These are phyloP conservation scores for Zapornia atra DNA, from an alignment of 2,113 vertebrate genomes.

Conservation along the genomic window DNA sequence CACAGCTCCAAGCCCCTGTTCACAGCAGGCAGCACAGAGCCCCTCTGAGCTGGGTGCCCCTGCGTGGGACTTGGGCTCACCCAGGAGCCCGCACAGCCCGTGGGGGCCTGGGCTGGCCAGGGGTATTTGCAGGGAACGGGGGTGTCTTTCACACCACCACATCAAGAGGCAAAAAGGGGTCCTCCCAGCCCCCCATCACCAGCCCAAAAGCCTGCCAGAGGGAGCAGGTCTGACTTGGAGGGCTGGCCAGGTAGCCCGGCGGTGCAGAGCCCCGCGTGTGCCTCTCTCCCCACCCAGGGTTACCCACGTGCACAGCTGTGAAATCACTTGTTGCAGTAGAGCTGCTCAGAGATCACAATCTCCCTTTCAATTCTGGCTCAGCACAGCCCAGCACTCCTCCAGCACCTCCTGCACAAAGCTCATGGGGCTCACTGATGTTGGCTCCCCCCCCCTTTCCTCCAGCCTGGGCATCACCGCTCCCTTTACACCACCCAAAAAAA, in stretches of 20 bases:
- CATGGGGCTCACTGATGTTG: no score
- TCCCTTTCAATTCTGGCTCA: accelerated
- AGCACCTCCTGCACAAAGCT: neutral
- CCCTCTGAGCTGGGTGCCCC: accelerated
- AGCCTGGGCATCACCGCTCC: neutral
- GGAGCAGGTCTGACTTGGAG: neutral
- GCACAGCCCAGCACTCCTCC: accelerated
- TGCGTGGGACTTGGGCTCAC: neutral
- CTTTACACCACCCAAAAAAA: neutral
- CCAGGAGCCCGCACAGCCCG: neutral
- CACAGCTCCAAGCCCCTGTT: neutral
- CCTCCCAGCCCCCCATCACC: accelerated
- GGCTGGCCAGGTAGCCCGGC: neutral
- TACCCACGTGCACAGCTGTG: no score
- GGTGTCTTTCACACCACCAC: neutral
- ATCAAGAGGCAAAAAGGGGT: neutral
- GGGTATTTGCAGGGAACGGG: neutral
- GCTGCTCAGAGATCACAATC: neutral
- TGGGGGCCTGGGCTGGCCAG: neutral
- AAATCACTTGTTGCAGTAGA: neutral
- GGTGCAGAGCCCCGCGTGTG: no score
- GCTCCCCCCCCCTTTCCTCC: no score
- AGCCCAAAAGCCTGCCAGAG: neutral
- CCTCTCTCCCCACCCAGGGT: no score
- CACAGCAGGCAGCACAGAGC: neutral